Evolutionary conservation across 37 sponge, comb jelly and placozoan genomes (phyloP).

Genomic region (Eunapius fragilis): DNA sequence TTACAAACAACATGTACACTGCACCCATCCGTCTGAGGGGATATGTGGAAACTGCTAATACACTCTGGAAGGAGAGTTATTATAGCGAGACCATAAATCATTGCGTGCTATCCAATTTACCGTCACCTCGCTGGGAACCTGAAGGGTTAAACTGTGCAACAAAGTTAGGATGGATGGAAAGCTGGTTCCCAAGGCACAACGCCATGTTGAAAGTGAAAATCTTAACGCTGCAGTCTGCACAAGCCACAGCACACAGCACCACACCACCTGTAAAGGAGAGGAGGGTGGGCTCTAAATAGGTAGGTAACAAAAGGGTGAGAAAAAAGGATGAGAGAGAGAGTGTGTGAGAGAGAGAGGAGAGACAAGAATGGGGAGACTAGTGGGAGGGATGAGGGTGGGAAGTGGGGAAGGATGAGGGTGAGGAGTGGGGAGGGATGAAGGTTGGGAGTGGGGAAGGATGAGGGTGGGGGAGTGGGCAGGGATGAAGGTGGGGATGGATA

Average conservation of each 20-base stretch:
- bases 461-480: background rate
- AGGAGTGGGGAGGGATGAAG: background rate
- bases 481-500: background rate
- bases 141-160: conserved; percentile 33
- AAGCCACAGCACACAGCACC: conserved; percentile 31
- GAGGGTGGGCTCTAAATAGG: background rate
- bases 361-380: background rate
- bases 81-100: background rate
- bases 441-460: background rate
- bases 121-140: conserved; percentile 6
- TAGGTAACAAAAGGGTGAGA: background rate
- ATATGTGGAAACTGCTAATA: conserved; percentile 36
- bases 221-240: conserved; percentile 24
- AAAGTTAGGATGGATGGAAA: conserved; percentile 24
- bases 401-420: background rate
- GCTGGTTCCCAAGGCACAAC: conserved; percentile 30
- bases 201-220: conserved; percentile 26
- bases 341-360: background rate
- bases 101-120: no score
- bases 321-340: background rate
- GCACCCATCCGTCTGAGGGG: conserved; percentile 66
- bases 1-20: conserved; percentile 58
- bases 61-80: conserved; percentile 12
- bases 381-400: background rate
- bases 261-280: conserved; percentile 16